phyloP scores from a whole-genome alignment of 1,140 invertebrate genomes.

The Drosophila auraria region DNA sequence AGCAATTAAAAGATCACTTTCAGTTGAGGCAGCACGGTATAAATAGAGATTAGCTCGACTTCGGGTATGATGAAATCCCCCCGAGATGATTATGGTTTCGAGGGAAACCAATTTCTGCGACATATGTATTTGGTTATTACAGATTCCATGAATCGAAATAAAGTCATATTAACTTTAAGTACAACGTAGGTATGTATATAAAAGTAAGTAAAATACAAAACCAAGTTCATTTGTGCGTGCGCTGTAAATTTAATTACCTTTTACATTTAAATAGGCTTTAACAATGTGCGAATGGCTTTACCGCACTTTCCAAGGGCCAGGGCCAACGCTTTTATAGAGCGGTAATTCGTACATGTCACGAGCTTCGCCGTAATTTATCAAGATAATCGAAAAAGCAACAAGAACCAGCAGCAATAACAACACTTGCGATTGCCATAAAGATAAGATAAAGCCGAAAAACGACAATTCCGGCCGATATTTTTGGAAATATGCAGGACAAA shows the following conservation, averaged over 20 bases:
- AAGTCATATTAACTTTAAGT: slow-evolving; percentile 25
- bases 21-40: slow-evolving; percentile 48
- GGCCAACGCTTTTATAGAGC: slow-evolving; percentile 9
- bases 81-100: slow-evolving; percentile 5
- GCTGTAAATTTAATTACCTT: slow-evolving; percentile 54
- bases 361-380: slow-evolving; percentile 74
- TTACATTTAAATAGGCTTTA: slow-evolving; percentile 58
- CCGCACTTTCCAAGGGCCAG: slow-evolving; percentile 28
- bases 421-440: slow-evolving; percentile 56
- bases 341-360: slow-evolving; percentile 59
- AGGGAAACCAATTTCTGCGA: slow-evolving; percentile 12
- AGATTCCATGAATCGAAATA: slow-evolving; percentile 26
- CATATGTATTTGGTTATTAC: slow-evolving; percentile 45
- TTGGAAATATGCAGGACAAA: too few species aligned
- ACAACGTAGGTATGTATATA: background rate
- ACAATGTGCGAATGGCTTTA: slow-evolving; percentile 48
- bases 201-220: background rate
- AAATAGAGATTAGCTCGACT: slow-evolving; percentile 44
- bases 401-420: slow-evolving; percentile 52
- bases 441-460: slow-evolving; percentile 77
- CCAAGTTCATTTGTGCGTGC: slow-evolving; percentile 54
- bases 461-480: too few species aligned
- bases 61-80: slow-evolving; percentile 14
- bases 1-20: slow-evolving; percentile 47
- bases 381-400: slow-evolving; percentile 65